Percentiles rank a stretch among this genome's conserved stretches.
phyloP scores from a whole-genome alignment of 2,888 invertebrate species.

The Drosophila incognita region DNA sequence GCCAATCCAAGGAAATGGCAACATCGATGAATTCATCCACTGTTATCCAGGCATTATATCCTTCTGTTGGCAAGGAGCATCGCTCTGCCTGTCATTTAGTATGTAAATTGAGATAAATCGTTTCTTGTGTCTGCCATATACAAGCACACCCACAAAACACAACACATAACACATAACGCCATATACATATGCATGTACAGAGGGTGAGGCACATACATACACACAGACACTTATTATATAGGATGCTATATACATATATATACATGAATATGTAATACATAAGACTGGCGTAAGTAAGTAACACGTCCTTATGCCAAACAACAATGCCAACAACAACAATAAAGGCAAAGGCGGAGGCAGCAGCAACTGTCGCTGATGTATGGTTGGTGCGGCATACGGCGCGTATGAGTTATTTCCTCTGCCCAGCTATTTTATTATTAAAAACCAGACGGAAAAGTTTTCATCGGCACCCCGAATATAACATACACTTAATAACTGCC shows the following conservation, averaged over 20 bases:
- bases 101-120: slow-evolving; percentile 81
- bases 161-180: slow-evolving; percentile 4
- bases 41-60: slow-evolving; percentile 24
- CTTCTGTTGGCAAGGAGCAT: slow-evolving; percentile 49
- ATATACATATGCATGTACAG: slow-evolving; percentile 28
- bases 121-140: slow-evolving; percentile 72
- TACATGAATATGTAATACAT: slow-evolving; percentile 42
- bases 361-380: slow-evolving; percentile 69
- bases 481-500: not conserved
- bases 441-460: slow-evolving; percentile 26
- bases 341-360: slow-evolving; percentile 19
- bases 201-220: slow-evolving; percentile 9
- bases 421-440: slow-evolving; percentile 73
- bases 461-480: not conserved
- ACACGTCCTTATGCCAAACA: slow-evolving; percentile 69
- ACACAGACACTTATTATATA: slow-evolving; percentile 35
- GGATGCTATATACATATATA: slow-evolving; percentile 11
- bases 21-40: slow-evolving; percentile 41
- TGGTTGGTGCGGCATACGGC: slow-evolving; percentile 76
- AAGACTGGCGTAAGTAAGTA: slow-evolving; percentile 66
- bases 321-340: slow-evolving; percentile 25
- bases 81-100: slow-evolving; percentile 78
- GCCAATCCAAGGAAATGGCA: slow-evolving; percentile 16
- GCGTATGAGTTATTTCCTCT: slow-evolving; percentile 77
- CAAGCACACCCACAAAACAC: slow-evolving; percentile 17